Conservation (phyloP, 2,113 vertebrate species). For the Paralichthys olivaceus region DNA sequence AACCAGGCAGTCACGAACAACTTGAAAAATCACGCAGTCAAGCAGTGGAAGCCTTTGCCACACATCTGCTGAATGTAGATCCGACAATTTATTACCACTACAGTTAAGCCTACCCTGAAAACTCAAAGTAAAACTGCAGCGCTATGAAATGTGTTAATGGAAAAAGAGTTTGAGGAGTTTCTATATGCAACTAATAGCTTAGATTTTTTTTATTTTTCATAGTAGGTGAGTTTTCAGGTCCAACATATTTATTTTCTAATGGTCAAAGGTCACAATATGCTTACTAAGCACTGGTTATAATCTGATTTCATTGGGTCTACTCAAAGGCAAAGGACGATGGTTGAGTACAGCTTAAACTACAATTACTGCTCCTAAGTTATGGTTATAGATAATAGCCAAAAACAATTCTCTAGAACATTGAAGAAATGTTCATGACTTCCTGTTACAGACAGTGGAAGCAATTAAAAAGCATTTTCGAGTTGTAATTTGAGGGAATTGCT, state of each 20-base stretch:
- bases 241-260: background rate
- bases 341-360: background rate
- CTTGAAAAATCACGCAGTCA: slow-evolving; percentile 48
- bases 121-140: slow-evolving; percentile 4
- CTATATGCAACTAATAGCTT: background rate
- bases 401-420: too few species aligned
- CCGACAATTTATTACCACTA: slow-evolving; percentile 32
- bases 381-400: background rate
- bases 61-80: slow-evolving; percentile 41
- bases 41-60: slow-evolving; percentile 32
- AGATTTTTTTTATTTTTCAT: background rate
- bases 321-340: background rate
- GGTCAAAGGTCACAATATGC: background rate
- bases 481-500: too few species aligned
- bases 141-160: background rate
- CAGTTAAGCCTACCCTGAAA: slow-evolving; percentile 1
- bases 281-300: background rate
- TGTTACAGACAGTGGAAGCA: too few species aligned
- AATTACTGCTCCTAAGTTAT: background rate
- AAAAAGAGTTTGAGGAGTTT: background rate
- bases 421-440: too few species aligned
- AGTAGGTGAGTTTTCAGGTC: background rate
- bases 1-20: slow-evolving; percentile 57
- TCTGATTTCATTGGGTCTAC: background rate
- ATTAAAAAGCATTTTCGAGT: too few species aligned